Evolutionary conservation across 2,113 vertebrate species (phyloP).

Genomic region (Engraulis encrasicolus): DNA sequence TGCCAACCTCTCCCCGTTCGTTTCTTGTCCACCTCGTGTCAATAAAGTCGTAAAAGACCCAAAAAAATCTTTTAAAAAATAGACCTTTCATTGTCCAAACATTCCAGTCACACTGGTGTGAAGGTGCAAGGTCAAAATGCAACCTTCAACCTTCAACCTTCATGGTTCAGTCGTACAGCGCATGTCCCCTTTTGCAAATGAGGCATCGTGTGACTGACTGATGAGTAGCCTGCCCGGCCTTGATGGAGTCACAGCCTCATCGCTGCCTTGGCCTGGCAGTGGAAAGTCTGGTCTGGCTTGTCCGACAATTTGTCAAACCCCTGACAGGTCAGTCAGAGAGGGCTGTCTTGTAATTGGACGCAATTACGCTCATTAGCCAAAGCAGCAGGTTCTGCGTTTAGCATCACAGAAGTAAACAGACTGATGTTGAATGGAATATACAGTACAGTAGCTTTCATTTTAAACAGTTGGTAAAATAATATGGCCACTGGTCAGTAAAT

Average conservation of each 20-base stretch:
- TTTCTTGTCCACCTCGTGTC: no score
- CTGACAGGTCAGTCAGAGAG: neutral
- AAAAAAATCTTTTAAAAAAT: no score
- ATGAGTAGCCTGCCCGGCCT: neutral
- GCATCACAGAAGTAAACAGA: neutral
- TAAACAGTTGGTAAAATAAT: neutral
- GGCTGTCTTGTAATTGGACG: no score
- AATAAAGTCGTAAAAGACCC: no score
- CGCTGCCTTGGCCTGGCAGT: neutral
- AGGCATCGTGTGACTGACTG: slow-evolving; percentile 40
- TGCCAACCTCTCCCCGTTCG: no score
- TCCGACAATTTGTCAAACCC: slow-evolving; percentile 36
- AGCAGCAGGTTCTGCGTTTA: neutral
- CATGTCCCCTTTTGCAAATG: neutral
- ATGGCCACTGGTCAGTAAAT: neutral
- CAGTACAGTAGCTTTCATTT: no score
- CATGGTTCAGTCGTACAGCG: neutral
- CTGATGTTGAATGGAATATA: no score
- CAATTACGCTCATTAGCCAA: neutral
- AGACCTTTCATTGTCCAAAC: no score
- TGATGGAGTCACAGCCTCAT: slow-evolving; percentile 43
- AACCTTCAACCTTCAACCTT: neutral
- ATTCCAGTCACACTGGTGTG: no score
- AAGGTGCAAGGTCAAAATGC: neutral
- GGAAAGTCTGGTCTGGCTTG: slow-evolving; percentile 65